Conservation (phyloP, 2,888 invertebrate genomes). For the Pecten maximus region DNA sequence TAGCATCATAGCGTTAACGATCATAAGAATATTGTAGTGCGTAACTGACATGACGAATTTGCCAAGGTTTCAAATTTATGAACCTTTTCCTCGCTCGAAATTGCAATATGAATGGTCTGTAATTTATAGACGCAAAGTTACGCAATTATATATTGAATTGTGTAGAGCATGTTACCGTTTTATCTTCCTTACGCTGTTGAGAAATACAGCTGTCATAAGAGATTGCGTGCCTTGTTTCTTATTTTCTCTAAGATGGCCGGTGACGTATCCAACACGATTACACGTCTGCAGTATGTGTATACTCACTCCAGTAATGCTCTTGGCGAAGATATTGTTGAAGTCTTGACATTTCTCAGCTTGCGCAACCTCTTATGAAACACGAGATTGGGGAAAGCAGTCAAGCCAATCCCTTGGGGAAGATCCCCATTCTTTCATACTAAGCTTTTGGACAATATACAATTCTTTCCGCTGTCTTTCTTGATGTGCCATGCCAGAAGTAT, state of each 20-base stretch:
- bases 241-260: background rate
- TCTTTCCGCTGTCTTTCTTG: background rate
- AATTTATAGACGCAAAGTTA: background rate
- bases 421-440: background rate
- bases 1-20: too few species aligned
- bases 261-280: background rate
- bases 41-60: background rate
- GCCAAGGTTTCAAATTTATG: background rate
- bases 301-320: background rate
- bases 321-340: background rate
- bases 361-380: background rate
- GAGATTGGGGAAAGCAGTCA: background rate
- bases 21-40: too few species aligned
- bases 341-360: background rate
- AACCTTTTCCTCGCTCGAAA: background rate
- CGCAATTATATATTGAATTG: background rate
- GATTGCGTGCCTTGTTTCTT: background rate
- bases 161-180: background rate
- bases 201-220: background rate
- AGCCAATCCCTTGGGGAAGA: background rate
- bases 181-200: background rate
- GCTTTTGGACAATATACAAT: constrained; percentile 20
- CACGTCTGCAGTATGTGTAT: background rate
- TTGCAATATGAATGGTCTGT: background rate
- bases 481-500: background rate